Base-by-base conservation (phyloP, 2,797 vertebrate genomes). In the Heterohyrax brucei region DNA sequence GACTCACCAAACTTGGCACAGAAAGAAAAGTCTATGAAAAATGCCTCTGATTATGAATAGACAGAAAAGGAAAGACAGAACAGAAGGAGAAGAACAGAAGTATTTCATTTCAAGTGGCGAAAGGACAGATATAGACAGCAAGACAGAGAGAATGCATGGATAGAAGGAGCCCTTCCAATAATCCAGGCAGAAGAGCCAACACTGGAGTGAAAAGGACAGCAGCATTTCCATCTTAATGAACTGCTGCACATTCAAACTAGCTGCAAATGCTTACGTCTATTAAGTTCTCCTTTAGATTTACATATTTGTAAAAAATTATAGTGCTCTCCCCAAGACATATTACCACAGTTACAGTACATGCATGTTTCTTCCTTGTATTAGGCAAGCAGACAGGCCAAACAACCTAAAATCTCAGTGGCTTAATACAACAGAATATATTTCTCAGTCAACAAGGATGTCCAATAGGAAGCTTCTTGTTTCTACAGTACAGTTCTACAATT, bases 11-110 rank as follows among this genome's bases (percentile, higher is more conserved):
- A 85, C 14, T 39, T 79, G 73, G 33, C 10, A 87, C 6, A 79
- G 59, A 92, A 92, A 75, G 81, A 56, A 90, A 95, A 78, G 66
- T 14, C n/a, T 53, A 46, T 44, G 12, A 87, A 87, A 90, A 88
- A 22, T n/a, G 86, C 59, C 46, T 87, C 50, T 50, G 22, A 30
- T 79, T 10, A 79, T 88, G 68, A 66, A 68, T 56, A 92, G 70
- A 75, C n/a, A 70, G 50, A 94, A 78, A 77, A 82, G 56, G 30
- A 88, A 85, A 95, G 68, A 80, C 0, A 81, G 22, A 39, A 72
- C 73, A 89, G 61, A 89, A 39, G n/a, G 70, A 53, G 30, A 86
- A n/a, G 28, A 39, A 26, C 68, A 53, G 30, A 86, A n/a, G 28
- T 59, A 56, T 53, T 87, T 89, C 22, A 59, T 64, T 80, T 79